Conservation (phyloP, 2,888 invertebrate genomes). For the Thera obeliscata region DNA sequence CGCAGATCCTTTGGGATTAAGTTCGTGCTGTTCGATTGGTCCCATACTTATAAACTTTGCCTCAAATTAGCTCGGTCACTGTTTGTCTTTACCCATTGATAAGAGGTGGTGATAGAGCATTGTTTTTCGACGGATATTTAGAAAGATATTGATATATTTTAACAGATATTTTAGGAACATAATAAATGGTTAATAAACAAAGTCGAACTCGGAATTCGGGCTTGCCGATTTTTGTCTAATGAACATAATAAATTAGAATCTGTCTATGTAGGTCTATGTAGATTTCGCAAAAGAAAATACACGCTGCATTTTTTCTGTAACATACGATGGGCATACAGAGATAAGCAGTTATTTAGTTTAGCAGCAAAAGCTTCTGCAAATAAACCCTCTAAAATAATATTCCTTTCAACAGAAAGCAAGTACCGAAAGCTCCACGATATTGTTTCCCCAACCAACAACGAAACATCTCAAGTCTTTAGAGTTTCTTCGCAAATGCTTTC, state of each 20-base stretch:
- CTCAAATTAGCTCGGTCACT: too few species aligned
- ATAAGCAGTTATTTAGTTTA: neutral
- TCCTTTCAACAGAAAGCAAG: slow-evolving; percentile 9
- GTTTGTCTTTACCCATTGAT: neutral
- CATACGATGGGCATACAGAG: neutral
- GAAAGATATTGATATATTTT: too few species aligned
- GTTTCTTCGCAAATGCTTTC: slow-evolving; percentile 19
- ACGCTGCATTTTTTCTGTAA: neutral
- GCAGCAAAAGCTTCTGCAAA: neutral
- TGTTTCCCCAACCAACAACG: slow-evolving; percentile 18
- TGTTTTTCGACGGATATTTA: neutral
- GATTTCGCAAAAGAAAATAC: neutral
- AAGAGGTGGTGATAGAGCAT: neutral
- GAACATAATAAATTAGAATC: too few species aligned
- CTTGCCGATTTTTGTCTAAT: too few species aligned
- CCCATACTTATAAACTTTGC: neutral
- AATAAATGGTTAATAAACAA: too few species aligned
- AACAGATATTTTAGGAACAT: too few species aligned
- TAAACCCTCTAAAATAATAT: slow-evolving; percentile 16
- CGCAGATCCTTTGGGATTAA: slow-evolving; percentile 20
- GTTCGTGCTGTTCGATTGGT: neutral
- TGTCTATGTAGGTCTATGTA: too few species aligned
- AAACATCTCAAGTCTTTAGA: slow-evolving; percentile 21
- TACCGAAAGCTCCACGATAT: slow-evolving; percentile 12
- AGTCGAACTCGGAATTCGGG: too few species aligned